Evolutionary conservation across 2,888 invertebrate species (phyloP).

Genomic region (Latrodectus elegans): DNA sequence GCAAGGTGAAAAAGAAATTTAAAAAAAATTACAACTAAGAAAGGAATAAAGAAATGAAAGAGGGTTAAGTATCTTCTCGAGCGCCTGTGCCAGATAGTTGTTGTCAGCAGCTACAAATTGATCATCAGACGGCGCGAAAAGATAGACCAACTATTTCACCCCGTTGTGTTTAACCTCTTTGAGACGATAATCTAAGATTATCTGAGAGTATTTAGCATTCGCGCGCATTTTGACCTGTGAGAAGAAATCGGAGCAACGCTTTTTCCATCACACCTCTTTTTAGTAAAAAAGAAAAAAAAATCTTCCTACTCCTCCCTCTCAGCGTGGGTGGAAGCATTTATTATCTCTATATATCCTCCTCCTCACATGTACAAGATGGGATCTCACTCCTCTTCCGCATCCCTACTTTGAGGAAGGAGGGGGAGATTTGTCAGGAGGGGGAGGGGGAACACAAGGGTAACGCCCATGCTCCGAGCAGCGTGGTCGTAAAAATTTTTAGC

Average conservation of each 20-base stretch:
- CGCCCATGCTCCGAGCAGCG: constrained; percentile 43
- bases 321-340: constrained; percentile 32
- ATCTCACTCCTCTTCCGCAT: not conserved
- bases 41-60: too few relatives aligned
- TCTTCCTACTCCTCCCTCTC: constrained; percentile 10
- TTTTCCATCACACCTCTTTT: not conserved
- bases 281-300: not conserved
- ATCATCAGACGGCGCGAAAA: not conserved
- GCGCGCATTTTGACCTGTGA: not conserved
- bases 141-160: not conserved
- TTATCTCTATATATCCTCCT: constrained; percentile 8
- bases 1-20: too few relatives aligned
- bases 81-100: not conserved
- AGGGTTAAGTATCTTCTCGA: too few relatives aligned
- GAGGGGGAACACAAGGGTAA: not conserved
- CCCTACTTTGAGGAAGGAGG: constrained; percentile 11
- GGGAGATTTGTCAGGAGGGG: constrained; percentile 11
- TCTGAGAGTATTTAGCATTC: not conserved
- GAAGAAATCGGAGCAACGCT: not conserved
- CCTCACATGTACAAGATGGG: not conserved
- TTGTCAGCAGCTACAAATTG: not conserved
- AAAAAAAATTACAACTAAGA: too few relatives aligned
- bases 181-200: not conserved
- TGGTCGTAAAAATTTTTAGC: constrained; percentile 34
- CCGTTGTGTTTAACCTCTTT: not conserved